Evolutionary conservation across 2,888 invertebrate genomes (phyloP).

Genomic region (Andrena fulva): DNA sequence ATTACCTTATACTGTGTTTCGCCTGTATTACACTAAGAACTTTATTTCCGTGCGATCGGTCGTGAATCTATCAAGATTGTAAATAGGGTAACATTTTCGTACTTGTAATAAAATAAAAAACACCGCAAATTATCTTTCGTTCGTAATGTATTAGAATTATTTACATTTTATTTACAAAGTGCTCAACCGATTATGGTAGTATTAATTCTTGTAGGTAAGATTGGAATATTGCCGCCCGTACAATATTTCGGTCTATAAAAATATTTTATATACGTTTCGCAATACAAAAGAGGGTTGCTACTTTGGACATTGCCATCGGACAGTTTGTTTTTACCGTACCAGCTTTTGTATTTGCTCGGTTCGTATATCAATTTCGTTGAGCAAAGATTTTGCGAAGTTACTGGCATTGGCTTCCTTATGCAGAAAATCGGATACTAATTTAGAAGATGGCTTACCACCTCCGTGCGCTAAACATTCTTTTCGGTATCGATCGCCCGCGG

Average conservation of each 20-base stretch:
- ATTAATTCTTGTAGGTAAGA: constrained; percentile 9
- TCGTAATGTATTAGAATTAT: constrained; percentile 42
- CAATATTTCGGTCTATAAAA: constrained; percentile 5
- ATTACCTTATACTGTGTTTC: constrained; percentile 76
- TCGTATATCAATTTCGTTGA: constrained; percentile 90
- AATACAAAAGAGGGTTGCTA: not conserved
- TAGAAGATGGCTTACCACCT: constrained; percentile 93
- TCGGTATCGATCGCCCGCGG: constrained; percentile 92
- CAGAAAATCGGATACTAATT: constrained; percentile 92
- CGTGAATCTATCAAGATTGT: constrained; percentile 79
- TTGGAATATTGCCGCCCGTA: constrained; percentile 6
- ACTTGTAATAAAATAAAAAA: constrained; percentile 82
- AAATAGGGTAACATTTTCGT: constrained; percentile 80
- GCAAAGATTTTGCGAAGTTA: constrained; percentile 92
- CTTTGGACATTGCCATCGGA: not conserved
- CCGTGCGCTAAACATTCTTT: constrained; percentile 93
- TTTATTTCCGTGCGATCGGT: constrained; percentile 82
- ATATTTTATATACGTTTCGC: constrained; percentile 5
- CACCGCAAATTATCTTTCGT: constrained; percentile 42
- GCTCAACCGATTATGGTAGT: constrained; percentile 16
- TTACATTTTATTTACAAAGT: constrained; percentile 58
- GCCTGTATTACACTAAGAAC: constrained; percentile 72
- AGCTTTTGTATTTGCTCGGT: constrained; percentile 84
- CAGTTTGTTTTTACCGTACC: constrained; percentile 54
- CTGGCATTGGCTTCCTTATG: constrained; percentile 91